Percentiles rank a stretch among this genome's conserved stretches.
These are phyloP conservation scores for Vulpes ferrilata DNA, from an alignment of 2,113 vertebrate species.

Conservation along the genomic window DNA sequence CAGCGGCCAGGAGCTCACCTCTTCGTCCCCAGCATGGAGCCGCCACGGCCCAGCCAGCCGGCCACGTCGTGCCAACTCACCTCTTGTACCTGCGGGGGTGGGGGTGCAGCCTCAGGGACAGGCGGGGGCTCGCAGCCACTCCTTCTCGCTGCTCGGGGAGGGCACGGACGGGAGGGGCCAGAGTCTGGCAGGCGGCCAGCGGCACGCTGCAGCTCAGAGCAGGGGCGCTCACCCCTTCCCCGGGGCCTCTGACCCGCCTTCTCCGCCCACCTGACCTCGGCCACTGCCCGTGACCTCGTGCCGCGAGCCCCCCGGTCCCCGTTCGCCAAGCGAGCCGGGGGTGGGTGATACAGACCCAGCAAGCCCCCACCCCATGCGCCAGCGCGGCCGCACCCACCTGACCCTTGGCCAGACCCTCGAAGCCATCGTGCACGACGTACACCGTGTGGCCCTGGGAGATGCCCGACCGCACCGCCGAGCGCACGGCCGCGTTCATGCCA, in stretches of 20 bases:
- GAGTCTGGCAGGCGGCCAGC: too few relatives aligned
- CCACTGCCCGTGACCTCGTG: accelerated
- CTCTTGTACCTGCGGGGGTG: conserved; percentile 89
- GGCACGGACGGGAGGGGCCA: accelerated
- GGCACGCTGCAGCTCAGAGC: background rate
- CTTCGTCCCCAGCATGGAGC: conserved; percentile 97
- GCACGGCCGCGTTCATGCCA: conserved; percentile 95
- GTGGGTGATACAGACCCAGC: too few relatives aligned
- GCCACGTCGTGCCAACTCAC: conserved; percentile 94
- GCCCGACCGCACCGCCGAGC: conserved; percentile 92
- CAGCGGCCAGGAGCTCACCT: conserved; percentile 86
- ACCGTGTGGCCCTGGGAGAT: conserved; percentile 93
- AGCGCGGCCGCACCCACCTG: conserved; percentile 83
- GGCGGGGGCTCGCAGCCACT: accelerated
- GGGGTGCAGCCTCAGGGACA: accelerated
- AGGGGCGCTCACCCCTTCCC: background rate
- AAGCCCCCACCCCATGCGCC: too few relatives aligned
- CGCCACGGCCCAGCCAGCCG: conserved; percentile 96
- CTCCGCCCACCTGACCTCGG: background rate
- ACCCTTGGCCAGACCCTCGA: conserved; percentile 93
- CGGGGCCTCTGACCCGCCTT: accelerated
- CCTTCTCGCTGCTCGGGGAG: background rate
- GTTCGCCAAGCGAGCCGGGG: accelerated
- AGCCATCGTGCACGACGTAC: conserved; percentile 93
- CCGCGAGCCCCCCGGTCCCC: accelerated